These are phyloP conservation scores for Merluccius polli DNA, from an alignment of 2,797 vertebrate species.

Conservation along the genomic window DNA sequence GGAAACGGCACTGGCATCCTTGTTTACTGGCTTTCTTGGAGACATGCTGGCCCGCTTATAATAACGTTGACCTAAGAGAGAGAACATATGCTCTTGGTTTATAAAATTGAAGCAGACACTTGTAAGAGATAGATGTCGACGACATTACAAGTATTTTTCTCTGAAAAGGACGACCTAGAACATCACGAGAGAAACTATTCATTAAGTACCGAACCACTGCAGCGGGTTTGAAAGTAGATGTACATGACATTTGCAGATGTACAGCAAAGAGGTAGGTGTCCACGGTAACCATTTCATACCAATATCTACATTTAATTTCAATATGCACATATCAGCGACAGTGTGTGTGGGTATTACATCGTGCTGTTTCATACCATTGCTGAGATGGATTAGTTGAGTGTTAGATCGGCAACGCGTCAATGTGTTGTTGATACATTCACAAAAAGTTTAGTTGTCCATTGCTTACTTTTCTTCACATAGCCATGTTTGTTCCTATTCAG, in stretches of 20 bases:
- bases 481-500: neutral
- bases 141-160: neutral
- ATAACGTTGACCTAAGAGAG: neutral
- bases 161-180: no score
- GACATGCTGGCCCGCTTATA: conserved; percentile 49
- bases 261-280: no score
- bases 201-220: neutral
- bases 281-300: no score
- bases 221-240: neutral
- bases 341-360: neutral
- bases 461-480: neutral
- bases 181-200: no score
- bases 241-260: neutral
- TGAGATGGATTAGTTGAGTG: neutral
- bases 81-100: neutral
- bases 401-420: neutral
- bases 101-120: neutral
- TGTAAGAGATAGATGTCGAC: neutral
- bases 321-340: conserved; percentile 1
- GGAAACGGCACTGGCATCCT: conserved; percentile 17
- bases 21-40: conserved; percentile 51
- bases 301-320: neutral
- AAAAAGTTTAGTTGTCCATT: neutral
- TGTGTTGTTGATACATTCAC: neutral
- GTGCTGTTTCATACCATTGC: neutral